phyloP scores from a whole-genome alignment of 2,888 invertebrate genomes.

The Noctuana brunneofusca region DNA sequence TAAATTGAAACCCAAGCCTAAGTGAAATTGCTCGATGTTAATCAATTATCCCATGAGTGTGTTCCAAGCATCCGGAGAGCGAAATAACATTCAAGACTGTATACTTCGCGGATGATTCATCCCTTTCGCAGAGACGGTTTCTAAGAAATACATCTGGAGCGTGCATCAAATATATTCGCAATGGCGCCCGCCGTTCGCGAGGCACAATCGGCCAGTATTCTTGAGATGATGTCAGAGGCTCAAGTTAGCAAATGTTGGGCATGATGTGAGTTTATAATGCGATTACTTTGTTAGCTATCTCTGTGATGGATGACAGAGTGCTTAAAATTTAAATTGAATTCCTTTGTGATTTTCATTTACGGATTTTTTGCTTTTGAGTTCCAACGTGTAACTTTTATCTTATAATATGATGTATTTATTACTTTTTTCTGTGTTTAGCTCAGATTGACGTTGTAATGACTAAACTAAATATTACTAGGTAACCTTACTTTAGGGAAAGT shows the following conservation, averaged over 20 bases:
- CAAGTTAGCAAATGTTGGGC: conserved; percentile 37
- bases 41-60: conserved; percentile 21
- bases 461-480: too few relatives aligned
- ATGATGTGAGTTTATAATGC: conserved; percentile 37
- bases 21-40: conserved; percentile 3
- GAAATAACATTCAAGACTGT: conserved; percentile 23
- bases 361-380: too few relatives aligned
- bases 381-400: too few relatives aligned
- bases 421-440: too few relatives aligned
- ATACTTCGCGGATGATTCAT: conserved; percentile 38
- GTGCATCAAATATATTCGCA: conserved; percentile 31
- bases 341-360: not conserved
- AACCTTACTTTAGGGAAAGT: too few relatives aligned
- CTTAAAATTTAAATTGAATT: conserved; percentile 3
- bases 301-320: conserved; percentile 10
- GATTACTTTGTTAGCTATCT: conserved; percentile 27
- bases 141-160: conserved; percentile 40
- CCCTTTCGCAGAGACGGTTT: conserved; percentile 31
- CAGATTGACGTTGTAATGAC: too few relatives aligned
- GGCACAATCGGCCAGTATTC: conserved; percentile 21
- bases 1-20: conserved; percentile 1
- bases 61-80: conserved; percentile 24
- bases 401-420: too few relatives aligned
- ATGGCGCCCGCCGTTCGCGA: conserved; percentile 32
- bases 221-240: conserved; percentile 40